phyloP scores from a whole-genome alignment of 2,797 vertebrate species.

The Lepilemur septentrionalis region DNA sequence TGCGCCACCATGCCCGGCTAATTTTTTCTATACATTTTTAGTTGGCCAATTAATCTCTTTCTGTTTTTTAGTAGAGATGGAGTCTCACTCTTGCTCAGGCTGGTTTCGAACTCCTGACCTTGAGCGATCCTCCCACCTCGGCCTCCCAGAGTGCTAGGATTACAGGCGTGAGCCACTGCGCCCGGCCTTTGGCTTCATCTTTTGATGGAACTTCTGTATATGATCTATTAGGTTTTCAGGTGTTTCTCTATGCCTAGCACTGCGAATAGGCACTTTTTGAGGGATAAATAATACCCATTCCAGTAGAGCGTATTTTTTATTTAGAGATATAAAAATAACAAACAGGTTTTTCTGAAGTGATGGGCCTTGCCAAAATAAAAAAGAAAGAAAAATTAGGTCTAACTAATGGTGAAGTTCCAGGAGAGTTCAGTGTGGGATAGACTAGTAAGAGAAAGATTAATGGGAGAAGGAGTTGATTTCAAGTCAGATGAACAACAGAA shows the following conservation, averaged over 20 bases:
- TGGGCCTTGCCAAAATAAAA: not conserved
- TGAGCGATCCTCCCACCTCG: too few species aligned
- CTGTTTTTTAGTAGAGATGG: too few species aligned
- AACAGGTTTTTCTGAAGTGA: not conserved
- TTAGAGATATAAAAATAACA: conserved; percentile 6
- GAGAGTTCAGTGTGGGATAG: not conserved
- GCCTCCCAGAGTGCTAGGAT: too few species aligned
- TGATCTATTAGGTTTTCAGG: not conserved
- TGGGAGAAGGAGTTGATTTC: not conserved
- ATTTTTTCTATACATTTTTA: too few species aligned
- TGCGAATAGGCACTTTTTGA: not conserved
- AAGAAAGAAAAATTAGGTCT: not conserved
- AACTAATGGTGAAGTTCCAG: not conserved
- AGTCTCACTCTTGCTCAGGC: too few species aligned
- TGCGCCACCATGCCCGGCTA: too few species aligned
- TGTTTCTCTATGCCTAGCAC: not conserved
- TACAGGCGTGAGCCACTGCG: too few species aligned
- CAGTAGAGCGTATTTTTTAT: not conserved
- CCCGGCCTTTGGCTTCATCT: not conserved
- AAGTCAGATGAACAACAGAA: not conserved
- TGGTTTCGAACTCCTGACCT: too few species aligned
- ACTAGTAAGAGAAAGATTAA: not conserved
- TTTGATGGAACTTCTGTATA: not conserved
- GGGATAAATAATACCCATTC: not conserved
- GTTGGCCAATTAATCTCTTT: too few species aligned